Conservation (phyloP, 1,140 invertebrate species). For the Palaemon carinicauda region DNA sequence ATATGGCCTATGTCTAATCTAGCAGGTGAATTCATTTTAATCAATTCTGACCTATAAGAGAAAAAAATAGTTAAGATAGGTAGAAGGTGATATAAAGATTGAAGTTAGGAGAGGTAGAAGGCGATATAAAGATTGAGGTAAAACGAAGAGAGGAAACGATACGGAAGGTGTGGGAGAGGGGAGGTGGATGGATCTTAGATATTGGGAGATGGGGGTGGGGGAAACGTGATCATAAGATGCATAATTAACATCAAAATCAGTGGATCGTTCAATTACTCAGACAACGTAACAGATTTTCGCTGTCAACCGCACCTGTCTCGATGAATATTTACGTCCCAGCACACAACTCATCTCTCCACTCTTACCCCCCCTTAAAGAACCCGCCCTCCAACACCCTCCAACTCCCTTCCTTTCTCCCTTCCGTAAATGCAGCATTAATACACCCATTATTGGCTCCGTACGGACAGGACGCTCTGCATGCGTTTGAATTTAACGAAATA, state of each 20-base stretch:
- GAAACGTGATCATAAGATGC: background rate
- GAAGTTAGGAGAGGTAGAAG: background rate
- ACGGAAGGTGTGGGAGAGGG: background rate
- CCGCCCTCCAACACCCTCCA: background rate
- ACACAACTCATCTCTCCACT: background rate
- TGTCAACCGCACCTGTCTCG: slow-evolving; percentile 29
- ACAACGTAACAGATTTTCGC: slow-evolving; percentile 12
- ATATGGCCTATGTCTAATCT: too few species aligned
- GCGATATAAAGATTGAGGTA: too few species aligned
- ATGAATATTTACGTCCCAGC: slow-evolving; percentile 46
- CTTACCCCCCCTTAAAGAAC: too few species aligned
- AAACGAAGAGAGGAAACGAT: background rate
- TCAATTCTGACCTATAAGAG: too few species aligned
- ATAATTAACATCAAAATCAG: slow-evolving; percentile 31
- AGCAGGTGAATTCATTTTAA: too few species aligned
- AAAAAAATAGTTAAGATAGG: too few species aligned
- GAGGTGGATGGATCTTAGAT: background rate
- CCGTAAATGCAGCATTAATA: background rate
- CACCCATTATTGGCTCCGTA: too few species aligned
- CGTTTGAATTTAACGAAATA: too few species aligned
- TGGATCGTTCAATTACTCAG: slow-evolving; percentile 22
- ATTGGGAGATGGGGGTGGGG: too few species aligned
- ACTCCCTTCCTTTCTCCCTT: background rate
- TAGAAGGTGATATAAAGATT: too few species aligned
- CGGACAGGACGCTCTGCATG: too few species aligned